Evolutionary conservation across 2,797 vertebrate genomes (phyloP), one percentile per base, ranked within the genome.

Genomic region (Rhinogobio ventralis): DNA sequence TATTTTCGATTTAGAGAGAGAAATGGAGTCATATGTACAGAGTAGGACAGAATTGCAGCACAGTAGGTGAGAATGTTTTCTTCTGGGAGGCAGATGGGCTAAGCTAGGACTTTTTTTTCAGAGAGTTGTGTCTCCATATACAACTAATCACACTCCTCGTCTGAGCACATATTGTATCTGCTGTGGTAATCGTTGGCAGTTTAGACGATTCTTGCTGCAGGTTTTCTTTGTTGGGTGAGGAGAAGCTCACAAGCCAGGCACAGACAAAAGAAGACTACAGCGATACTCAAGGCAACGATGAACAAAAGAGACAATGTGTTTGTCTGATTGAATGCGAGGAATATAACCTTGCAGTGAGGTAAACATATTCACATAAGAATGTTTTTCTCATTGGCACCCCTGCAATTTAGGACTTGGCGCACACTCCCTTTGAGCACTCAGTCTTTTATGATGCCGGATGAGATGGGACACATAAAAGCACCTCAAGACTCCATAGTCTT

Each of bases 61-160:
- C 64, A 51, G 68, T 81, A 77, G 74, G 81, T 78, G 85, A 83
- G 81, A 76, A 81, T 76, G 78, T 86, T 55, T 73, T 64, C 49
- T 76, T 66, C 78, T 42, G 49, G 57, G 86, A 87, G 73, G 69
- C 81, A 42, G 42, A 74, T 68, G 72, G 30, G 67, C 49, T 74
- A 62, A 77, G 51, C 53, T 42, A 81, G 14, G n/a, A 28, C 15
- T 42, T 62, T 60, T 51, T 60, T 39, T 7, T 30, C 11, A 8
- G 6, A 4, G 15, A 25, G 57, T 42, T 68, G 19, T 25, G 39
- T 42, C 78, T 49, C 20, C 57, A 66, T 8, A 75, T 28, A 49
- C 17, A 42, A 46, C 36, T 45, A 46, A 72, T 72, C 79, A 82
- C 25, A 8, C n/a, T 60, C 68, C 23, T 60, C 51, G 5, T 74